A percentile compares a stretch with the other conserved stretches of the same genome.
These are phyloP conservation scores for Rhabdornis inornatus DNA, from an alignment of 2,113 vertebrate genomes.

Conservation along the genomic window DNA sequence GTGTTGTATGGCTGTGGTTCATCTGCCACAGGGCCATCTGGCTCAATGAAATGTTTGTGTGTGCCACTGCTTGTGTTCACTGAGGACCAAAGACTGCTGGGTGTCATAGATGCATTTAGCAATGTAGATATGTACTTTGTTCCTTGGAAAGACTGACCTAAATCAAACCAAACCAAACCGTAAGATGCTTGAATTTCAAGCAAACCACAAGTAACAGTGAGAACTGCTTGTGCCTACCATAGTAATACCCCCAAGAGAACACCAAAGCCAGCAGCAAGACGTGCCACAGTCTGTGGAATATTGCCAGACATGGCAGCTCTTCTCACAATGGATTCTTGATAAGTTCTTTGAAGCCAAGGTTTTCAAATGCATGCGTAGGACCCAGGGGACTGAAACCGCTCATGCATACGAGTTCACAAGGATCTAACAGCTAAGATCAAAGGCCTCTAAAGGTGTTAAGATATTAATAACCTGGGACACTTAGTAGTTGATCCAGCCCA, in stretches of 20 bases:
- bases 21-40: background rate
- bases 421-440: background rate
- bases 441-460: background rate
- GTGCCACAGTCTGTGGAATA: background rate
- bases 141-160: background rate
- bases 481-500: background rate
- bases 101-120: background rate
- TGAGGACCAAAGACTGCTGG: background rate
- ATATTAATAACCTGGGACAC: background rate
- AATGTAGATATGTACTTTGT: background rate
- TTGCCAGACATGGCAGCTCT: background rate
- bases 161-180: background rate
- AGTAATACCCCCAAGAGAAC: background rate
- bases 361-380: background rate
- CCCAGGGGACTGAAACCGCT: background rate
- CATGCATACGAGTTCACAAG: background rate
- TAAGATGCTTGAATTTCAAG: background rate
- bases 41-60: fast-evolving
- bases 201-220: background rate
- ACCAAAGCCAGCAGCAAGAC: background rate
- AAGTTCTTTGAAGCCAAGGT: background rate
- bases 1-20: background rate
- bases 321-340: background rate
- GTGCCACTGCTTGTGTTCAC: background rate
- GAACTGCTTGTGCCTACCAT: background rate